Base-by-base conservation (phyloP, 1,140 invertebrate genomes). In the Drosophila sp. region DNA sequence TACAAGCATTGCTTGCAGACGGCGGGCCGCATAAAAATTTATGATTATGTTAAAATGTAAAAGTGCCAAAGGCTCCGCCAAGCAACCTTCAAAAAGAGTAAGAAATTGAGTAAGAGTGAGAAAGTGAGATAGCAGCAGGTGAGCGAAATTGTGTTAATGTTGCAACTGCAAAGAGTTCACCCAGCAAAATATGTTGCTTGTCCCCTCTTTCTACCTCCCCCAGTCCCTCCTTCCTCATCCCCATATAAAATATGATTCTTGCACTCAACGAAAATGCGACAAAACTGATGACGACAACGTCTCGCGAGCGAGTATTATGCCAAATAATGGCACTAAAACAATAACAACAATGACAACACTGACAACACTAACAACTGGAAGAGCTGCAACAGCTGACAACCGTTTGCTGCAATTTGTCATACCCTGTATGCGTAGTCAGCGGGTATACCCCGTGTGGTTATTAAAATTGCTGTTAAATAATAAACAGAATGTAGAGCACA, bases 11-110 rank as follows among this genome's bases (percentile, higher is more conserved):
- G 59, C 50, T 63, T 48, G 69, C 82, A 87, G 83, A 89, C 75
- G 84, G 76, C 76, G 83, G 63, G 84, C 72, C 79, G 84, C 83
- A 89, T 89, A 89, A 89, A 89, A 89, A 89, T 89, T 89, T 89
- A 89, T 89, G 83, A 89, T 89, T 89, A 89, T 89, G 83, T 89
- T 89, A 83, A 83, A 89, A 89, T 89, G 83, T 89, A 83, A 89
- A 89, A 87, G 76, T 77, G 79, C 79, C 76, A 87, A 76, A 36
- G 61, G 66, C 45, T 38, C 66, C 45, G 43, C 66, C 16, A 46
- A 32, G 14, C 8, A 14, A 40, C n/a, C n/a, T n/a, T n/a, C n/a
- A 6, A 14, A 73, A 4, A 57, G 53, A 18, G 16, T 56, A 64
- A 36, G 45, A 63, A 72, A 51, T 8, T 18, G 4, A 36, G 7